Base-by-base conservation (phyloP, 2,113 vertebrate genomes). In the Cochlearius cochlearius region DNA sequence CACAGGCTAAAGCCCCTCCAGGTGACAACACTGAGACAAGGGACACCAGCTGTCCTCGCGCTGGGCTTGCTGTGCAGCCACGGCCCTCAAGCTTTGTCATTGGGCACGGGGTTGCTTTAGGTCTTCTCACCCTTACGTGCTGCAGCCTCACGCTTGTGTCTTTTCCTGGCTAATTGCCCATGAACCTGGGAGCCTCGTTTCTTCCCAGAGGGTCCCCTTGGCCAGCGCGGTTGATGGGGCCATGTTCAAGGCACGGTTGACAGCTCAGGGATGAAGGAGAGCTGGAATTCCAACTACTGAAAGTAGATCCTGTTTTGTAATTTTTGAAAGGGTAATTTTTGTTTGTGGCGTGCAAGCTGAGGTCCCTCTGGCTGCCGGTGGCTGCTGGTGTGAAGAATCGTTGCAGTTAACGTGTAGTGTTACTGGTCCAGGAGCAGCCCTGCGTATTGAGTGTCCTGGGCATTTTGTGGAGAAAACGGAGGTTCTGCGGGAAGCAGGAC, bases 81-180 rank as follows among this genome's bases (percentile, higher is more conserved):
- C 50, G 56, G 20, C 39, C 29, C 50, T 91, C 63, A 34, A 39
- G 25, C 27, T 43, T 43, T 43, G 41, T 43, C 41, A 43, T 43
- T 15, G 15, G 41, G 41, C 41, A 43, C 41, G 15, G 30, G 4
- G 2, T 53, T 86, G 58, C 55, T 83, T 88, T 29, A 55, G 22
- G 8, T 59, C 20, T 73, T 36, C 25, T 23, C 16, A 23, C 30
- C 15, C 20, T 34, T 39, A 36, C 7, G 0, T 64, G 36, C 5
- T 14, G 3, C 12, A 43, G 23, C 49, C 83, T 73, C 11, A 0
- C 10, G 7, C 39, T 62, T 0, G 0, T n/a, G 32, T 38, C 25
- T 55, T 71, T 14, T 53, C 18, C 34, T 68, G 53, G 27, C 25
- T 41, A 2, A 30, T 10, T 41, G 50, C 34, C 45, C 17, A 3